A percentile compares a stretch with the other conserved stretches of the same genome.
phyloP scores from a whole-genome alignment of 2,888 invertebrate species.

The Resseliella maxima region DNA sequence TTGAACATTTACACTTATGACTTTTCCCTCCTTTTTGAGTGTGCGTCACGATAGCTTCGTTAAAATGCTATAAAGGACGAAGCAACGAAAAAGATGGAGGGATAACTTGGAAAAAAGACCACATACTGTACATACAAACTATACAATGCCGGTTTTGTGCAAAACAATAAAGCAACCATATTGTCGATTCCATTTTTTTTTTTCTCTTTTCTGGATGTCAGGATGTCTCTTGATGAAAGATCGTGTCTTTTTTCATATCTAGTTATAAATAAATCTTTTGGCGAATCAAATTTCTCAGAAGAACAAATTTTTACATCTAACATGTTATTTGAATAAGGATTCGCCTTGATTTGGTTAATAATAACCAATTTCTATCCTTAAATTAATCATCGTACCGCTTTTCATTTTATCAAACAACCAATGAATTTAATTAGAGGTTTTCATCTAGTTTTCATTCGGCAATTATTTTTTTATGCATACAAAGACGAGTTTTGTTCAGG shows the following conservation, averaged over 20 bases:
- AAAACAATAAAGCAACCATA: constrained; percentile 12
- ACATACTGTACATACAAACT: not conserved
- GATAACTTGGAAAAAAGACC: constrained; percentile 21
- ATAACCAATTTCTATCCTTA: not conserved
- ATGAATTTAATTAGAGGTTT: constrained; percentile 53
- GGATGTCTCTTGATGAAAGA: constrained; percentile 26
- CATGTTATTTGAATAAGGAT: constrained; percentile 36
- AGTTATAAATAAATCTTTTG: constrained; percentile 2
- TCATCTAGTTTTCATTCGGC: not conserved
- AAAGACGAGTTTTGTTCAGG: not conserved
- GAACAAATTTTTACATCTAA: constrained; percentile 12
- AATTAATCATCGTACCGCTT: constrained; percentile 12
- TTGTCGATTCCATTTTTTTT: not conserved
- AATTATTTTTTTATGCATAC: not conserved
- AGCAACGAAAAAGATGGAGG: constrained; percentile 46
- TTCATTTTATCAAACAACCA: not conserved
- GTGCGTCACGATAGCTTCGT: too few species aligned
- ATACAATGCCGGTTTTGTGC: not conserved
- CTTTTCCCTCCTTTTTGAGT: constrained; percentile 20
- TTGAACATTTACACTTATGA: constrained; percentile 27
- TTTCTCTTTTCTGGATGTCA: not conserved
- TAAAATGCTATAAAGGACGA: not conserved
- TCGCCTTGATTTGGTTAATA: not conserved
- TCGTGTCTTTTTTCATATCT: not conserved
- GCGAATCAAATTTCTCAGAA: constrained; percentile 33